phyloP scores from a whole-genome alignment of 2,113 vertebrate species.

The Zosterops lateralis region DNA sequence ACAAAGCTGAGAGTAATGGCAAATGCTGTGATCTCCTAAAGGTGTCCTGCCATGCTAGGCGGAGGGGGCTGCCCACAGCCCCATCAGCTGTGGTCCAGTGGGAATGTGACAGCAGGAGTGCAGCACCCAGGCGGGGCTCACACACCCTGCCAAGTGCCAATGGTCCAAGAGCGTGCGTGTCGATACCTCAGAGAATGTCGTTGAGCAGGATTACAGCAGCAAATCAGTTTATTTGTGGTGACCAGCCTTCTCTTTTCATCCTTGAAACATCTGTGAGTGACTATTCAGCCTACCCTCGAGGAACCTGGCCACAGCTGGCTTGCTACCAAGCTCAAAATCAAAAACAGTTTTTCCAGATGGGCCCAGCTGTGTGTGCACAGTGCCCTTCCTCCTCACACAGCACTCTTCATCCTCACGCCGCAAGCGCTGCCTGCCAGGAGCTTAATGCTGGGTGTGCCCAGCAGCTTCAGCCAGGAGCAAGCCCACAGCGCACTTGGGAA shows the following conservation, averaged over 20 bases:
- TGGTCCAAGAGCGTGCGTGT: neutral
- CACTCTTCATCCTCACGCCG: neutral
- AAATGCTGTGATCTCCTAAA: neutral
- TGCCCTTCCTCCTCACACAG: neutral
- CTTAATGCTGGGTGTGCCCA: neutral
- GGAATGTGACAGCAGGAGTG: neutral
- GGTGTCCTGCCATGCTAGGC: accelerated
- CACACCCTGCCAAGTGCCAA: neutral
- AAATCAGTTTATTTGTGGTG: neutral
- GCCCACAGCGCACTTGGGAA: neutral
- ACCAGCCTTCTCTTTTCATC: neutral
- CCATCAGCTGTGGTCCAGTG: accelerated
- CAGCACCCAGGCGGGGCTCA: neutral
- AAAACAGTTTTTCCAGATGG: neutral
- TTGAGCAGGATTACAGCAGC: neutral
- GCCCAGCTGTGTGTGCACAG: neutral
- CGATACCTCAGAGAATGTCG: neutral
- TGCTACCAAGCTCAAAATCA: slow-evolving; percentile 4
- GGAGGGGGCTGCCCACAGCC: neutral
- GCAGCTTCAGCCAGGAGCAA: neutral
- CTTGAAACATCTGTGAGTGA: neutral
- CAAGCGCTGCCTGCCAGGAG: neutral
- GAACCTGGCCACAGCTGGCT: slow-evolving; percentile 23
- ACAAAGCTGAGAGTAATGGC: neutral
- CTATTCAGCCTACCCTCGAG: neutral